Conservation (phyloP, 2,888 invertebrate genomes). For the Euplexia lucipara region DNA sequence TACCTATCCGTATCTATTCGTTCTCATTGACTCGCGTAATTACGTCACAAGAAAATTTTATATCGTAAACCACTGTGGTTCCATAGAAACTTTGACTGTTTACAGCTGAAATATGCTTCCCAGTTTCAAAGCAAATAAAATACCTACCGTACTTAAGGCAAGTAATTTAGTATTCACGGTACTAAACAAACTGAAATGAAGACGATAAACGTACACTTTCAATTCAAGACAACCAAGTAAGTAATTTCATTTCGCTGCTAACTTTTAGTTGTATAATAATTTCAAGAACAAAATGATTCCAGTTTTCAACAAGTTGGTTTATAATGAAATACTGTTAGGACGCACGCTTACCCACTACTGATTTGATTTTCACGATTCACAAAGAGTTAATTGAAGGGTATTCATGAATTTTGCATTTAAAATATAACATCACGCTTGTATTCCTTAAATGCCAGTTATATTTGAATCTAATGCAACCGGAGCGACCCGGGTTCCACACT, state of each 20-base stretch:
- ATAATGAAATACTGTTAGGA: slow-evolving; percentile 18
- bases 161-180: slow-evolving; percentile 37
- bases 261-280: slow-evolving; percentile 22
- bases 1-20: no score
- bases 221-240: slow-evolving; percentile 37
- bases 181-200: slow-evolving; percentile 46
- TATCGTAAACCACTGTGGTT: neutral
- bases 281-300: slow-evolving; percentile 34
- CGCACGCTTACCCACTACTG: slow-evolving; percentile 9
- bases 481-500: no score
- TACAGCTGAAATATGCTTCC: slow-evolving; percentile 14
- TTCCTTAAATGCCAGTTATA: no score
- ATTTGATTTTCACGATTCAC: neutral
- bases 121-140: slow-evolving; percentile 26
- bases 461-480: no score
- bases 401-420: no score
- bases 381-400: no score
- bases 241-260: slow-evolving; percentile 28
- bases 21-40: no score
- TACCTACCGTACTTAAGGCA: slow-evolving; percentile 12
- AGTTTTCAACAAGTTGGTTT: slow-evolving; percentile 24
- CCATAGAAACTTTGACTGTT: slow-evolving; percentile 10
- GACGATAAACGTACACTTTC: slow-evolving; percentile 46
- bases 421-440: no score
- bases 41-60: neutral